Evolutionary conservation across 2,888 invertebrate species (phyloP), one percentile per base, ranked within the genome.

Genomic region (Epirrhoe tristata): DNA sequence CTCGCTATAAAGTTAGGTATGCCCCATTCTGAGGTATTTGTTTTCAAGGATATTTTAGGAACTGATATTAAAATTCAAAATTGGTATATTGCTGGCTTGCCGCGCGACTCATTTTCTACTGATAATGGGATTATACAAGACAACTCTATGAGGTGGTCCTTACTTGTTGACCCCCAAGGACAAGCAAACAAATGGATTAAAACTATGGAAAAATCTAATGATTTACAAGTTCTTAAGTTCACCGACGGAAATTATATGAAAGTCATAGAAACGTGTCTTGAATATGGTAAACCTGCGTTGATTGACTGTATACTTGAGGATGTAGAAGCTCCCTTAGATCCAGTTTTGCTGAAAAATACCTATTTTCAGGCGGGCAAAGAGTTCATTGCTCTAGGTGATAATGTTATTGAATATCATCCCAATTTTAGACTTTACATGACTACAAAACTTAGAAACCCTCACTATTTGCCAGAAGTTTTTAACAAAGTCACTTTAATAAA

Each of bases 111-210:
- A 6, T 97, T 97, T 89, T 97, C 97, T 0, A 96, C 96, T 51
- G 97, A 98, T 80, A 98, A 98, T 88, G 97, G 96, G 58, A 96
- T 98, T 58, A 97, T 98, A 78, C 96, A 97, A 87, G 96, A 96
- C 77, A 96, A 95, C 81, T 96, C 97, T 0, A 95, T 96, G 86
- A 93, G 96, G 66, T 96, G 96, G 96, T 97, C 97, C 6, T 90
- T 98, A 70, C 95, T 97, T 79, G 95, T 98, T 63, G 97, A 98
- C 90, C 97, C 97, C 1, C 97, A 97, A 89, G 95, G 96, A 50
- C 97, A 97, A 88, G 97, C 97, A 0, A 97, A 96, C 85, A 96
- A 96, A 83, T 98, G 97, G 97, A 95, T 97, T 24, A 97, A 97
- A 89, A 96, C 95, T 72, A 96, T 97, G 95, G 97, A 97, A 88